These are phyloP conservation scores for Otus sunia DNA, from an alignment of 2,113 vertebrate species.

Conservation along the genomic window DNA sequence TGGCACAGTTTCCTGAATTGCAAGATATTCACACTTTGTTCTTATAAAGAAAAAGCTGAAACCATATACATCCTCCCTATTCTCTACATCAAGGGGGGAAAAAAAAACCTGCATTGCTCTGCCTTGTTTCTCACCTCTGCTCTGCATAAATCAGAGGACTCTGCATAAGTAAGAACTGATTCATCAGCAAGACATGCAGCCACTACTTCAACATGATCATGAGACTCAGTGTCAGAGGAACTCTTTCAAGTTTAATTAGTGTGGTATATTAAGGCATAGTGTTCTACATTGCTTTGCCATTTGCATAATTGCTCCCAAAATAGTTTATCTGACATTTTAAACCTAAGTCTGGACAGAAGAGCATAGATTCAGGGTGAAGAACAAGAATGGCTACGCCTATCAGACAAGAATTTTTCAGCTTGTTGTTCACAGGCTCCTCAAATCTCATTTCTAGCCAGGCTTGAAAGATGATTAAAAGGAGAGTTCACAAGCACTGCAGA, in stretches of 20 bases:
- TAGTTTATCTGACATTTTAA: constrained; percentile 15
- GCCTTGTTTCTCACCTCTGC: neutral
- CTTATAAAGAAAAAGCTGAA: neutral
- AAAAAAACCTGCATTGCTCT: neutral
- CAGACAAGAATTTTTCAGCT: neutral
- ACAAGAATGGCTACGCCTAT: neutral
- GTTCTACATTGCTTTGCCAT: neutral
- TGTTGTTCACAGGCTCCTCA: neutral
- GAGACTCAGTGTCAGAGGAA: constrained; percentile 16
- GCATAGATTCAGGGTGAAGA: neutral
- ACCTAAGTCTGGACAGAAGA: neutral
- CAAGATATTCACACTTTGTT: neutral
- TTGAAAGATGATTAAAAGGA: neutral
- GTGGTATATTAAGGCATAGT: constrained; percentile 2
- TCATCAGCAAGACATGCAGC: neutral
- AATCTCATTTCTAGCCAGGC: neutral
- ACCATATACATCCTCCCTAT: neutral
- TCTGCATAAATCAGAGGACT: neutral
- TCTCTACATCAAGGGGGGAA: neutral
- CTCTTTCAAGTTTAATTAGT: constrained; percentile 29
- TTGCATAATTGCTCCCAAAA: neutral
- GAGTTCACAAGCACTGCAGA: neutral
- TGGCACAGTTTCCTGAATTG: neutral
- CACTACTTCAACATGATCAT: neutral
- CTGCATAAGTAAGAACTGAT: neutral